Base-by-base conservation (phyloP, 2,113 vertebrate species). In the Coturnix japonica region DNA sequence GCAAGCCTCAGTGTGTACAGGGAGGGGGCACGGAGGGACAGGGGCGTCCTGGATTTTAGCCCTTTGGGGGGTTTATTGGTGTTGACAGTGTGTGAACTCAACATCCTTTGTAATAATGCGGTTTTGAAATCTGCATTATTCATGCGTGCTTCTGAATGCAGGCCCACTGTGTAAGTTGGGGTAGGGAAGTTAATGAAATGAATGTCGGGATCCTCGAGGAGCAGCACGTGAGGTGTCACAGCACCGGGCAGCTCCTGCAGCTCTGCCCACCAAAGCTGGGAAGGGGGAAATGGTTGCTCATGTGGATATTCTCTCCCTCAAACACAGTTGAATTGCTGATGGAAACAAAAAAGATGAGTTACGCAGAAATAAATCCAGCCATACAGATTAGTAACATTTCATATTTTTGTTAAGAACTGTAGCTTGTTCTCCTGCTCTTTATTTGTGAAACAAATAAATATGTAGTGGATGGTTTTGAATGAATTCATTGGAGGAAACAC, bases 21-120 rank as follows among this genome's bases (percentile, higher is more conserved):
- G 31, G 23, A 74, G 82, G 78, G 87, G 65, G 87, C 43, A 67
- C 16, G 26, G 87, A 74, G 77, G 70, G 81, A 59, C 21, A 44
- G 17, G 21, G 46, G 82, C 78, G 85, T 95, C 90, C 95, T 94
- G 91, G 85, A 83, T 92, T 96, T 96, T 95, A 95, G 95, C 94
- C 94, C 91, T 91, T 96, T 87, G 87, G 94, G 95, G 92, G 94
- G 94, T 96, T 97, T 95, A 97, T 96, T 96, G 75, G 95, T 96
- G 95, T 94, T 96, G 96, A 96, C 96, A 96, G 95, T 96, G 95
- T 96, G 95, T 96, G 96, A 96, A 95, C 93, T 95, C 49, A 93
- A 97, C 96, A 96, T 97, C 96, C 95, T 95, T 89, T 95, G 90
- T 92, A 96, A 96, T 97, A 97, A 97, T 94, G 92, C n/a, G 69